Evolutionary conservation across 2,888 invertebrate species (phyloP).

Genomic region (Spisula solida): DNA sequence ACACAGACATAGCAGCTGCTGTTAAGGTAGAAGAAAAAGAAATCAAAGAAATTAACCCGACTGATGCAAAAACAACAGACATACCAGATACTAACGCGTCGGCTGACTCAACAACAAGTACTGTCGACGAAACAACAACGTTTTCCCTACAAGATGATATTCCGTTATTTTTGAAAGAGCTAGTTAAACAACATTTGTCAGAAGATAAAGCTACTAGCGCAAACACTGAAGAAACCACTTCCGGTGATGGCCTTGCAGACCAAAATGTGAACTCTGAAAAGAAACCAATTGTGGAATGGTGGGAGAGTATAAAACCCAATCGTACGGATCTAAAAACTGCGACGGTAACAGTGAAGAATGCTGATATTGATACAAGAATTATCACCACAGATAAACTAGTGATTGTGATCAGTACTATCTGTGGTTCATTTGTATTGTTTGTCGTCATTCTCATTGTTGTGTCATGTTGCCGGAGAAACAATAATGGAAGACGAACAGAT

Average conservation of each 20-base stretch:
- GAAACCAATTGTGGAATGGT: constrained; percentile 43
- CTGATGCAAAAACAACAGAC: neutral
- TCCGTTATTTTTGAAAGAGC: neutral
- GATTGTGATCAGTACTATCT: constrained; percentile 45
- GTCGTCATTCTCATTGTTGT: constrained; percentile 50
- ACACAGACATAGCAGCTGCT: neutral
- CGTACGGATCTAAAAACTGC: neutral
- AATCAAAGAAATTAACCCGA: neutral
- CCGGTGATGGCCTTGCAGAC: neutral
- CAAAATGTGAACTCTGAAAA: neutral
- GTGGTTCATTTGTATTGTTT: constrained; percentile 47
- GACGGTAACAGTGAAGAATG: constrained; percentile 27
- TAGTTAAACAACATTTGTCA: neutral
- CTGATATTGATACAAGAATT: constrained; percentile 29
- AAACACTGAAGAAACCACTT: neutral
- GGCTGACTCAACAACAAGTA: neutral
- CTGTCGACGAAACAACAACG: neutral
- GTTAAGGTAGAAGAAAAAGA: neutral
- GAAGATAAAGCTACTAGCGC: neutral
- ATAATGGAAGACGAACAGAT: constrained; percentile 36
- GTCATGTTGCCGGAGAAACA: constrained; percentile 38
- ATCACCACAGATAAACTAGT: constrained; percentile 51
- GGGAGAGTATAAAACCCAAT: constrained; percentile 36
- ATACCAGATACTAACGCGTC: neutral
- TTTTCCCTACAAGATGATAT: neutral